Conservation (phyloP, 53 echinoderm and acorn worm species). For the Luidia sarsii region DNA sequence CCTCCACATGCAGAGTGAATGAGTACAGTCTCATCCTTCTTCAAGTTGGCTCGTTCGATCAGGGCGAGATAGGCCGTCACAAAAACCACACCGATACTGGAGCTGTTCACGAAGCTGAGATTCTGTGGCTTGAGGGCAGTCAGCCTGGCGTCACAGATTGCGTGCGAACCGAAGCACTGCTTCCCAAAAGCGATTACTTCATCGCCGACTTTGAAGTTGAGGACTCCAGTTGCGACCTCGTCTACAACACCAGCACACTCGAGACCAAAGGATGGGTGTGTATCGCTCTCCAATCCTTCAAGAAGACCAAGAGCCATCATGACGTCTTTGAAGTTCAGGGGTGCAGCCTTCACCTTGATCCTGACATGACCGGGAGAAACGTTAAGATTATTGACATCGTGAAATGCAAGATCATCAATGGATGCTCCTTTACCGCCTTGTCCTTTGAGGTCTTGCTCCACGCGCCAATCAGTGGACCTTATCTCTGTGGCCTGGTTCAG, state of each 20-base stretch:
- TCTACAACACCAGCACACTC: conserved; percentile 80
- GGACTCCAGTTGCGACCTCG: conserved; percentile 73
- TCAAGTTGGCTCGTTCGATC: conserved; percentile 79
- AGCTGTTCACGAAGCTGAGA: conserved; percentile 58
- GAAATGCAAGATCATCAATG: conserved; percentile 56
- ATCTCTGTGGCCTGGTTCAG: neutral
- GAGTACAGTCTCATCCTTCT: conserved; percentile 73
- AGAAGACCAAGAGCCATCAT: conserved; percentile 69
- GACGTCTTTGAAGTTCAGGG: conserved; percentile 63
- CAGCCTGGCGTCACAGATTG: conserved; percentile 61
- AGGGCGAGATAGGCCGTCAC: conserved; percentile 80
- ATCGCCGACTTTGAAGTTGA: conserved; percentile 56
- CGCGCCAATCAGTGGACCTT: conserved; percentile 42
- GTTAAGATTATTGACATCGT: conserved; percentile 36
- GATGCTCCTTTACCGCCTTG: conserved; percentile 19
- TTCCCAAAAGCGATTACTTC: conserved; percentile 80
- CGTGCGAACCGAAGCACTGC: conserved; percentile 78
- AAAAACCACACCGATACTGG: conserved; percentile 72
- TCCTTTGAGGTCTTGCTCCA: conserved; percentile 37
- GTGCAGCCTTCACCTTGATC: conserved; percentile 41
- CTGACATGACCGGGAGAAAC: conserved; percentile 49
- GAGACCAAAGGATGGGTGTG: conserved; percentile 61
- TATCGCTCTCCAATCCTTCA: conserved; percentile 48
- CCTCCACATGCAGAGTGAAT: conserved; percentile 79
- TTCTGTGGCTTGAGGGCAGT: conserved; percentile 72